Base-by-base conservation (phyloP, 2,797 vertebrate species). In the Myiotriccus ornatus region DNA sequence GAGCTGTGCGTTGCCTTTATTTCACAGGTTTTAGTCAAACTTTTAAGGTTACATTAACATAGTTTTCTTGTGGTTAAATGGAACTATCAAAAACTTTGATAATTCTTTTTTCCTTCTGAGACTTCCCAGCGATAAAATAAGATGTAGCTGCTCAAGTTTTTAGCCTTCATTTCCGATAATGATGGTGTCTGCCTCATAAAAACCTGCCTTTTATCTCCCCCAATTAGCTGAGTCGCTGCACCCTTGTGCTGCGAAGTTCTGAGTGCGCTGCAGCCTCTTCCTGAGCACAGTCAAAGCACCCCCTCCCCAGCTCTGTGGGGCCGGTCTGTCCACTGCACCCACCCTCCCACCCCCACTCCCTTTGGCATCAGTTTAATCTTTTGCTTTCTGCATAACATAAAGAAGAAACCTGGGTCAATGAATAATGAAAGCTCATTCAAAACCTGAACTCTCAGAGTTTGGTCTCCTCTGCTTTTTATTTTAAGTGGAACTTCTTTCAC, bases 201-300 rank as follows among this genome's bases (percentile, higher is more conserved):
- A 91, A 43, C 68, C 62, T 92, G 75, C 91, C 94, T 98, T 98
- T 97, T 95, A 98, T 98, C 95, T 97, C 93, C 65, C 78, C 95
- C 96, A 97, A 96, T 98, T 98, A 98, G 91, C 89, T 78, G 96
- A 97, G 92, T 94, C 25, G 89, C 96, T 93, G 84, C 82, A 93
- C 79, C 67, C 87, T 94, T 91, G 74, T 95, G 93, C 94, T 97
- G 91, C 37, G 15, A 96, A 96, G 90, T 96, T 96, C 95, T 95
- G 85, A 96, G 93, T 87, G 92, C 41, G 49, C 94, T 17, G 17
- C 44, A 95, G 77, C 70, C 80, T 85, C 90, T 95, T 92, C 57
- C 82, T 8, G 46, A 94, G 85, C 19, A 30, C 91, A 96, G 96
- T 81, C 74, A 94, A 89, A 93, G 49, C 79, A 39, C 65, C 59